phyloP scores from a whole-genome alignment of 2,113 vertebrate species.

The Saguinus midas region DNA sequence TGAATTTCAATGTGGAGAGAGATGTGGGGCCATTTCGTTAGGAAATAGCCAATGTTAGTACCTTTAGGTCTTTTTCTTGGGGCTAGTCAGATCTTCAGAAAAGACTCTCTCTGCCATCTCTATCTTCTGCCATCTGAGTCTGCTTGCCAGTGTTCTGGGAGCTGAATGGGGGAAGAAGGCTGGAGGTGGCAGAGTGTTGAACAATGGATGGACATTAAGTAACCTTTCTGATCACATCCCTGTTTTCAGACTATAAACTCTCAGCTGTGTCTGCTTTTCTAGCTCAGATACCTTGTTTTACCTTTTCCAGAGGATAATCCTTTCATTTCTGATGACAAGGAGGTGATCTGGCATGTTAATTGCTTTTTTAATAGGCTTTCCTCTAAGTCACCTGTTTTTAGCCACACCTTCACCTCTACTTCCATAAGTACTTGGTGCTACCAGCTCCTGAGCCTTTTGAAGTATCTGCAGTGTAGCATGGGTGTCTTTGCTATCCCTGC shows the following conservation, averaged over 20 bases:
- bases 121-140: too few relatives aligned
- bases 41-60: not conserved
- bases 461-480: not conserved
- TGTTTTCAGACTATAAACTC: not conserved
- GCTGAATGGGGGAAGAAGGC: not conserved
- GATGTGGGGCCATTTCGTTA: not conserved
- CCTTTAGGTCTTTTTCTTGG: not conserved
- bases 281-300: not conserved
- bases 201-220: not conserved
- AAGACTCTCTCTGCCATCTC: not conserved
- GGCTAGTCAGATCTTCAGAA: not conserved
- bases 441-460: not conserved
- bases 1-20: not conserved
- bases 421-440: not conserved
- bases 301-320: not conserved
- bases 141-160: not conserved
- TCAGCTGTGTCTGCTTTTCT: not conserved
- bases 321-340: not conserved
- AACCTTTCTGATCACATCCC: not conserved
- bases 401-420: not conserved
- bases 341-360: not conserved
- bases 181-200: not conserved
- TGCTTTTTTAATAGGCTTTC: not conserved
- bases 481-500: not conserved
- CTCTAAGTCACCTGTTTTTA: not conserved